phyloP scores from a whole-genome alignment of 1,140 invertebrate genomes.

The Eurytemora carolleeae region DNA sequence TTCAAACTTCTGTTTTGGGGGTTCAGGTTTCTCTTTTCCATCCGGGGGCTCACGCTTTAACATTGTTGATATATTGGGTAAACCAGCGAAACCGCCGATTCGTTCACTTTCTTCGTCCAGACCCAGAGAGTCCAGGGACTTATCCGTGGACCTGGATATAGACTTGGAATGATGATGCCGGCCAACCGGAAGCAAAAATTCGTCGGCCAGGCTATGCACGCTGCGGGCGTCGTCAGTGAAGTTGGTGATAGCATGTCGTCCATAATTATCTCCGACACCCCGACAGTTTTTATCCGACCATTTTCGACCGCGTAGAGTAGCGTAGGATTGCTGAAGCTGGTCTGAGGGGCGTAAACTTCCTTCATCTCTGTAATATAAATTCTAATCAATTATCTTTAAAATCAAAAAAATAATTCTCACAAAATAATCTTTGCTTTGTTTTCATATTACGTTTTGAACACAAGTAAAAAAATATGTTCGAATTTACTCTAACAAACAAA shows the following conservation, averaged over 20 bases:
- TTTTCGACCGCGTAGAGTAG: slow-evolving; percentile 8
- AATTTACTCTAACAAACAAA: too few relatives aligned
- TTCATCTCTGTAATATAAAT: too few relatives aligned
- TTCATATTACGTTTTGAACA: too few relatives aligned
- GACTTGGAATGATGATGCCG: not conserved
- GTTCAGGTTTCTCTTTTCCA: slow-evolving; percentile 14
- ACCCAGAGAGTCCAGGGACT: not conserved
- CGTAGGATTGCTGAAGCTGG: slow-evolving; percentile 7
- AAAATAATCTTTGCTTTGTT: too few relatives aligned
- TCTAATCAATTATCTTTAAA: too few relatives aligned
- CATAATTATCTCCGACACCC: not conserved
- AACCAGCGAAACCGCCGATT: too few relatives aligned
- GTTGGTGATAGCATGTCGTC: not conserved
- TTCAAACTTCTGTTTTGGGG: slow-evolving; percentile 1
- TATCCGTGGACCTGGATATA: not conserved
- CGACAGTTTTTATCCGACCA: slow-evolving; percentile 2
- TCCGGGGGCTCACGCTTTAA: slow-evolving; percentile 15
- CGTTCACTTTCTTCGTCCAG: not conserved
- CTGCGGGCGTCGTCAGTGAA: not conserved
- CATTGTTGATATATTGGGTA: not conserved
- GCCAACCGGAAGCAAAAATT: not conserved
- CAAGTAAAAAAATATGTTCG: too few relatives aligned
- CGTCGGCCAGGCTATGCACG: not conserved
- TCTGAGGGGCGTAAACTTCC: not conserved
- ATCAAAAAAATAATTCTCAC: too few relatives aligned